Conservation (phyloP, 2,113 vertebrate genomes). For the Lasiurus borealis region DNA sequence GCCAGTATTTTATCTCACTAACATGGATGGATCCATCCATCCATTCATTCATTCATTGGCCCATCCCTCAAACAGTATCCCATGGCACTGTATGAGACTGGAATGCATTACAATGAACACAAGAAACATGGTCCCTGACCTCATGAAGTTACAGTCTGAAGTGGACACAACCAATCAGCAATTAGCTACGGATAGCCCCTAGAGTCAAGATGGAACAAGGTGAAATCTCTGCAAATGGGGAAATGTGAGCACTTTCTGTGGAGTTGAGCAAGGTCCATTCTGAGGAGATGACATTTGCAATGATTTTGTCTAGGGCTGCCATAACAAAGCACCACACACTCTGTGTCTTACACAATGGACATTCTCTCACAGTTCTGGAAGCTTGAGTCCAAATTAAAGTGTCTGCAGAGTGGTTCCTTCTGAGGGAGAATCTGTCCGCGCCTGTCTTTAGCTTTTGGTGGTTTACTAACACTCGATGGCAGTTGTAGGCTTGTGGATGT, state of each 20-base stretch:
- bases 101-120: fast-evolving
- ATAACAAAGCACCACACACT: background rate
- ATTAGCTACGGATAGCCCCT: background rate
- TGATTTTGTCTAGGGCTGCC: background rate
- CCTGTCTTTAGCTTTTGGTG: background rate
- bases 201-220: background rate
- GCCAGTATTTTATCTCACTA: background rate
- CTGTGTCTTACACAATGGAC: background rate
- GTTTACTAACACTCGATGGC: fast-evolving
- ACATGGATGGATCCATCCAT: background rate
- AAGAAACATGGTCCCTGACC: background rate
- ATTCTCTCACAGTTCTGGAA: background rate
- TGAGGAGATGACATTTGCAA: background rate
- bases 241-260: fast-evolving
- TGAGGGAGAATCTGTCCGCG: background rate
- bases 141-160: background rate
- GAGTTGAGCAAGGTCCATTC: background rate
- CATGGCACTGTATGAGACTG: background rate
- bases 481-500: fast-evolving
- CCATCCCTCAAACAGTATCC: background rate
- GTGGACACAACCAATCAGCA: background rate
- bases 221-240: background rate
- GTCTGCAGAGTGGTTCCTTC: background rate
- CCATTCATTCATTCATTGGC: background rate
- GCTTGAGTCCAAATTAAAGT: background rate